Base-by-base conservation (phyloP, 2,888 invertebrate species). In the Imbricaverruca yamaguchii region DNA sequence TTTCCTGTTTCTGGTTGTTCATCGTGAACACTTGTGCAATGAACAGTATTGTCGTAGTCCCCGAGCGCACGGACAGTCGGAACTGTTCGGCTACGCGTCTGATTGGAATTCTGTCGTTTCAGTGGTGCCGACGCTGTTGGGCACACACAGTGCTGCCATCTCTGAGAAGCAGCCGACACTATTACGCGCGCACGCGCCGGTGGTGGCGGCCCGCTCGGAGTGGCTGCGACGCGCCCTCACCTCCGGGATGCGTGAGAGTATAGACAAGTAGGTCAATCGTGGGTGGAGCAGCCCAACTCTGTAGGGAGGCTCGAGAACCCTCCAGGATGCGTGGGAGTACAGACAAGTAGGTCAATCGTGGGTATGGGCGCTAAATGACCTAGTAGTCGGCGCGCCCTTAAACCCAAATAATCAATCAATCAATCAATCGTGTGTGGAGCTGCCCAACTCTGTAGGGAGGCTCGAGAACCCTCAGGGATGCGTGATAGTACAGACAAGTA, bases 241-340 rank as follows among this genome's bases (percentile, higher is more conserved):
- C 78, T 92, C 91, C 80, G 92, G 92, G 80, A 92, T 92, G 92
- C 89, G 90, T 85, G 92, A 92, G 87, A 90, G 91, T 55, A 92
- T 92, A 83, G 90, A 91, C 85, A 91, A 90, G 91, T 91, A 86
- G 84, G 86, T 84, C 61, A 23, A 39, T 39, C 39, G 39, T 39
- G 39, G 39, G 39, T 39, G 39, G 39, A 39, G 39, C 39, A 3
- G 39, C 39, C 39, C 39, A 39, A 39, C 39, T 39, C 39, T 39
- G 39, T 39, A 39, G 39, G 39, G 39, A n/a, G n/a, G n/a, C n/a
- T n/a, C n/a, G n/a, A n/a, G n/a, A n/a, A n/a, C n/a, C 91, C 78
- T 92, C 91, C 80, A 92, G 92, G 80, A 92, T 92, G 92, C 89
- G 90, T 85, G 92, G 92, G 87, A 90, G 91, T 55, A 92, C 92